Percentiles rank a stretch among this genome's conserved stretches.
Conservation (phyloP, 2,113 vertebrate genomes). For the Triplophysa siluroides region DNA sequence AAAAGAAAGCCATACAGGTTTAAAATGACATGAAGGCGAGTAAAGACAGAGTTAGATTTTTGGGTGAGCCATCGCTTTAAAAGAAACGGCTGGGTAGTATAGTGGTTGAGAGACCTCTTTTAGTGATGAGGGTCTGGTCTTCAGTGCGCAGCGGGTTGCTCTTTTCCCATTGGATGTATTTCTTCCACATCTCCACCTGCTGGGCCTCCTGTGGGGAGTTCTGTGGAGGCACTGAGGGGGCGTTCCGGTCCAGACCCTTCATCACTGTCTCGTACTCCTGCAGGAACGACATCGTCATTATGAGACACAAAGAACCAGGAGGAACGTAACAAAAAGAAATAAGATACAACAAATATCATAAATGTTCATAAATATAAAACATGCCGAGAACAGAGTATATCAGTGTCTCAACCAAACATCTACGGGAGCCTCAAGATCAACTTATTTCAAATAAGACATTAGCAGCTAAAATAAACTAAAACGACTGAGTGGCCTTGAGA, state of each 20-base stretch:
- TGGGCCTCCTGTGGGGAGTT: slow-evolving; percentile 97
- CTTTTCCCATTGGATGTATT: slow-evolving; percentile 99
- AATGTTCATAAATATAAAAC: neutral
- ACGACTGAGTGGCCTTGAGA: no score
- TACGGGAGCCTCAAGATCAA: no score
- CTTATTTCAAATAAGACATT: no score
- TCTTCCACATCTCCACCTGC: slow-evolving; percentile 99
- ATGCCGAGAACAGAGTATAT: neutral
- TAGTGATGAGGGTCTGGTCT: slow-evolving; percentile 98
- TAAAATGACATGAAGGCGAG: no score
- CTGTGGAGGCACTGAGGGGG: slow-evolving; percentile 95
- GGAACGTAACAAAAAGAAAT: neutral
- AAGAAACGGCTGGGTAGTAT: no score
- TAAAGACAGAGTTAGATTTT: no score
- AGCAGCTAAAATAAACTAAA: no score
- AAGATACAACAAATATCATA: no score
- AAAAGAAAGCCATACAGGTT: no score
- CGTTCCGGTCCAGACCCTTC: slow-evolving; percentile 97
- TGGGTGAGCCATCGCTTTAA: no score
- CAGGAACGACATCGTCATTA: neutral
- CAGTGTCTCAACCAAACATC: no score
- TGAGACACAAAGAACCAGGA: neutral
- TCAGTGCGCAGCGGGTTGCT: slow-evolving; percentile 97
- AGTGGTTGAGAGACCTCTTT: slow-evolving; percentile 81
- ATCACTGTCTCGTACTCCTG: slow-evolving; percentile 99